Conservation (phyloP, 2,888 invertebrate genomes). For the Panopea generosa region DNA sequence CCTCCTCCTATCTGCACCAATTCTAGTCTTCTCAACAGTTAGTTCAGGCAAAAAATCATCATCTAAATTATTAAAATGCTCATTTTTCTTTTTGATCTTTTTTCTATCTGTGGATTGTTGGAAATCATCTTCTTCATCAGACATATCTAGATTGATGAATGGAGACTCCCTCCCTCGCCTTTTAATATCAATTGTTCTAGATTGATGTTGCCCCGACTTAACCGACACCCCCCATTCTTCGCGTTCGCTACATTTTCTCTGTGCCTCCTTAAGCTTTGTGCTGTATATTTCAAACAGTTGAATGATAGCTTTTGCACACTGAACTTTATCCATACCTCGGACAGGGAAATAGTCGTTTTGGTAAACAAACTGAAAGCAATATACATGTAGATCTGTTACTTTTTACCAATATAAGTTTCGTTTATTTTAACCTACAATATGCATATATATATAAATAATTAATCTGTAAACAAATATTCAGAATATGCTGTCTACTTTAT, state of each 20-base stretch:
- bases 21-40: conserved; percentile 6
- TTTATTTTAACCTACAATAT: too few species aligned
- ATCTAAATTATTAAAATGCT: too few species aligned
- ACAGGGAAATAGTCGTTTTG: conserved; percentile 23
- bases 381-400: too few species aligned
- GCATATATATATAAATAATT: not conserved
- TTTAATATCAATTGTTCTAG: conserved; percentile 65
- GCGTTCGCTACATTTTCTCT: conserved; percentile 33
- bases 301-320: conserved; percentile 63
- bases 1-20: too few species aligned
- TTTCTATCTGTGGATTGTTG: not conserved
- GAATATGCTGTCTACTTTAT: too few species aligned
- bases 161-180: conserved; percentile 48
- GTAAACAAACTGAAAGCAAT: not conserved
- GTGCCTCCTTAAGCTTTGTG: conserved; percentile 53
- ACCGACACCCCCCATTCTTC: conserved; percentile 69
- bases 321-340: conserved; percentile 19
- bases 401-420: too few species aligned
- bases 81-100: not conserved
- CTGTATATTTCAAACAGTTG: conserved; percentile 68
- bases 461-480: too few species aligned
- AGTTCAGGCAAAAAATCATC: conserved; percentile 17
- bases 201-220: conserved; percentile 66
- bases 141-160: conserved; percentile 29
- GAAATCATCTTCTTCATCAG: conserved; percentile 27